These are phyloP conservation scores for Leptopilina clavipes DNA, from an alignment of 1,140 invertebrate species.

Conservation along the genomic window DNA sequence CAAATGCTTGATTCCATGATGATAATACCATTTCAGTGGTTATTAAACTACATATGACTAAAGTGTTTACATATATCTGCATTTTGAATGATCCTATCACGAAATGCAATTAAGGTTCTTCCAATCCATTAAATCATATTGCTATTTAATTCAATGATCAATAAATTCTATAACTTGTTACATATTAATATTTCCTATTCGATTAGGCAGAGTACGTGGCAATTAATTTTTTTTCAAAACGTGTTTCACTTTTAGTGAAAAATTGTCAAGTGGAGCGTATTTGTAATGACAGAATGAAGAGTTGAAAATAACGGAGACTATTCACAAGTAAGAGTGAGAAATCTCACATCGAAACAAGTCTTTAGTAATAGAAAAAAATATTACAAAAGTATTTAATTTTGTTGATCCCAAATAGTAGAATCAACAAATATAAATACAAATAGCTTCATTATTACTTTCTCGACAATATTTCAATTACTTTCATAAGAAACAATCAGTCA, in stretches of 20 bases:
- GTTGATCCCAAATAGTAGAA: background rate
- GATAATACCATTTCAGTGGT: background rate
- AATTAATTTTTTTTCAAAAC: background rate
- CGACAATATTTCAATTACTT: background rate
- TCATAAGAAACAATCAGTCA: background rate
- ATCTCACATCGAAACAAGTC: too few relatives aligned
- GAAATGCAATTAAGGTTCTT: constrained; percentile 5
- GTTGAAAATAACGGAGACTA: too few relatives aligned
- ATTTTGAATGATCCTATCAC: background rate
- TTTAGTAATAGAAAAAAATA: too few relatives aligned
- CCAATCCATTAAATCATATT: constrained; percentile 20
- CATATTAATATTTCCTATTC: background rate
- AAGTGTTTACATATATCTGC: background rate
- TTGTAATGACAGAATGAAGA: too few relatives aligned
- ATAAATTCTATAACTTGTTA: background rate
- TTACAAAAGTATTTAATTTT: background rate
- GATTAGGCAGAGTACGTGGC: background rate
- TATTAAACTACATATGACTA: background rate
- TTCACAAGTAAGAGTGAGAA: too few relatives aligned
- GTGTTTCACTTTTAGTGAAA: too few relatives aligned
- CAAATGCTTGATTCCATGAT: background rate
- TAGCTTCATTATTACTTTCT: background rate
- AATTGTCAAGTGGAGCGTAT: too few relatives aligned
- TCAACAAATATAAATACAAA: background rate
- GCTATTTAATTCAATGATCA: background rate